These are phyloP conservation scores for Cheirogaleus medius DNA, from an alignment of 2,113 vertebrate species.

Conservation along the genomic window DNA sequence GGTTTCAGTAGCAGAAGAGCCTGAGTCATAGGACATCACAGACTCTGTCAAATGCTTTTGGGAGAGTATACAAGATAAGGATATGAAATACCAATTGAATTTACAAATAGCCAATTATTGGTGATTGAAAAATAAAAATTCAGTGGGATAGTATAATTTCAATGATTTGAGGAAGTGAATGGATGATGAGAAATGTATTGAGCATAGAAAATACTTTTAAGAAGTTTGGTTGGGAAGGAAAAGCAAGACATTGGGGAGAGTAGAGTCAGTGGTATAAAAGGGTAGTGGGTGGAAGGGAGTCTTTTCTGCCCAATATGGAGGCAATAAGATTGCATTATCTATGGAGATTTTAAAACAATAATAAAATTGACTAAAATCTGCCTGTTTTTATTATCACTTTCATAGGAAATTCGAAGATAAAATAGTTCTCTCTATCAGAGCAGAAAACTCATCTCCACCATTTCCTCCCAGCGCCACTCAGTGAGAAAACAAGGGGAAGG, in stretches of 20 bases:
- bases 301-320: not conserved
- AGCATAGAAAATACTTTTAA: not conserved
- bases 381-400: not conserved
- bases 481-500: not conserved
- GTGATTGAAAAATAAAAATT: not conserved
- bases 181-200: not conserved
- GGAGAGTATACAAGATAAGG: not conserved
- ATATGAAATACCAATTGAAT: not conserved
- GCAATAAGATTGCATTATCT: not conserved
- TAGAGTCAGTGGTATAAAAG: not conserved
- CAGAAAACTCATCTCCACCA: accelerated
- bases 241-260: not conserved
- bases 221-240: not conserved
- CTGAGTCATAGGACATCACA: not conserved
- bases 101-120: not conserved
- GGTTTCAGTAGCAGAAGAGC: not conserved
- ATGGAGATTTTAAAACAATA: not conserved
- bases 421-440: not conserved
- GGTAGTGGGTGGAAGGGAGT: not conserved
- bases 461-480: not conserved
- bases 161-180: not conserved
- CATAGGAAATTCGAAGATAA: not conserved
- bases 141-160: not conserved
- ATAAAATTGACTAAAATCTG: not conserved
- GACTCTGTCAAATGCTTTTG: not conserved